A percentile compares a stretch with the other conserved stretches of the same genome.
These are phyloP conservation scores for Cynaeus angustus DNA, from an alignment of 2,888 invertebrate species.

Conservation along the genomic window DNA sequence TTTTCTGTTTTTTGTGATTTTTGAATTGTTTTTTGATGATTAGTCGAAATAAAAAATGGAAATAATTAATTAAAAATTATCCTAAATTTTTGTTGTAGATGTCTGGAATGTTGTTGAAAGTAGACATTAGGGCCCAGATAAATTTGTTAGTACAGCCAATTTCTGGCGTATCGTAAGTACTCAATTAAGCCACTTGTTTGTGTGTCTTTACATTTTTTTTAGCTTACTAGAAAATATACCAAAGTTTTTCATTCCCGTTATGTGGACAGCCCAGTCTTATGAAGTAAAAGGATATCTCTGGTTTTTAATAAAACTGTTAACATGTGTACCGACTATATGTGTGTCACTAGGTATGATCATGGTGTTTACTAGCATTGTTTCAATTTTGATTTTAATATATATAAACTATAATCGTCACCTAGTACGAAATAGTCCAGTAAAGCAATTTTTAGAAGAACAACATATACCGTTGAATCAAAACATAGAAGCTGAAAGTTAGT, in stretches of 20 bases:
- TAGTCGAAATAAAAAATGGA: no score
- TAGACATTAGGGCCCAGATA: conserved; percentile 82
- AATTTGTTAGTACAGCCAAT: conserved; percentile 76
- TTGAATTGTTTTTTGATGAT: no score
- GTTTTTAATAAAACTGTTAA: neutral
- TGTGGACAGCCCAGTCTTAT: neutral
- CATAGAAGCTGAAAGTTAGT: no score
- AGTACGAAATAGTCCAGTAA: no score
- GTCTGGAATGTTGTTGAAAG: conserved; percentile 79
- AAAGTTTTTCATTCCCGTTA: neutral
- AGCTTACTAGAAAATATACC: neutral
- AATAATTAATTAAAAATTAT: no score
- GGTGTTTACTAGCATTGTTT: neutral
- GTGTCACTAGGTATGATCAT: neutral
- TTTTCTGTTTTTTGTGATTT: no score
- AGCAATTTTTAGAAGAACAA: no score
- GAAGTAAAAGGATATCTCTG: neutral
- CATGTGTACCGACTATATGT: neutral
- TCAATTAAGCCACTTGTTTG: neutral
- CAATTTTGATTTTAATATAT: no score
- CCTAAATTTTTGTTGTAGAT: neutral
- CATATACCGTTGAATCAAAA: no score
- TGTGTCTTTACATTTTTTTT: neutral
- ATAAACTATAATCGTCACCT: no score
- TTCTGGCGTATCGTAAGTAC: conserved; percentile 69